Base-by-base conservation (phyloP, 2,797 vertebrate species). In the Hipposideros larvatus region DNA sequence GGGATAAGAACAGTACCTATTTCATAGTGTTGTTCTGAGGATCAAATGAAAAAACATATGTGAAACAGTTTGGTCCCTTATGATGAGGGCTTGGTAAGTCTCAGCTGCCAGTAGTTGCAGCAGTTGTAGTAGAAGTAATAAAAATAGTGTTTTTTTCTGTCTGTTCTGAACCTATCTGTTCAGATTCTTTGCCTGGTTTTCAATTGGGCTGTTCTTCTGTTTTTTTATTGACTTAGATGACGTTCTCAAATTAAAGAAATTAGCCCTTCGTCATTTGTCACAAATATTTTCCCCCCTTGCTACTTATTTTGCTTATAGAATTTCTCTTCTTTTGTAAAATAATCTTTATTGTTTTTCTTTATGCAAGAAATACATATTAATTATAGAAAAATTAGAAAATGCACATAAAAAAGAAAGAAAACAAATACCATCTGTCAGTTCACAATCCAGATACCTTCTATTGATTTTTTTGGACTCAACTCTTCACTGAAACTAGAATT, bases 321-420 rank as follows among this genome's bases (percentile, higher is more conserved):
- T 75, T 85, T 65, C 28, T 46, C 11, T 95, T 85, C 61, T 41
- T 84, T 53, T 34, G 6, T 48, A 79, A 79, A 84, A 88, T 74
- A 87, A 48, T 26, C 87, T 88, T 59, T 37, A 22, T 74, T 82
- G 24, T 57, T 68, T 43, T 70, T 46, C 73, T 71, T 92, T 88
- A 68, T 41, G 41, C 7, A 51, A 93, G 57, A 87, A 96, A 84
- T 61, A 26, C 0, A 21, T 43, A 46, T 66, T 46, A 78, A 75
- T 10, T 66, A 7, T 53, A 92, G 55, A 55, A 87, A 92, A 82
- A 92, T 41, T 21, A 89, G 61, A 80, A 86, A 93, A 87, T 51
- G 46, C 7, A 88, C 87, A 61, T 13, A 46, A 74, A 41, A 78
- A 96, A 59, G 11, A 87, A 70, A 92, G 57, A 61, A 87, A 88